Evolutionary conservation across 2,888 invertebrate genomes (phyloP).

Genomic region (Venusia cambrica): DNA sequence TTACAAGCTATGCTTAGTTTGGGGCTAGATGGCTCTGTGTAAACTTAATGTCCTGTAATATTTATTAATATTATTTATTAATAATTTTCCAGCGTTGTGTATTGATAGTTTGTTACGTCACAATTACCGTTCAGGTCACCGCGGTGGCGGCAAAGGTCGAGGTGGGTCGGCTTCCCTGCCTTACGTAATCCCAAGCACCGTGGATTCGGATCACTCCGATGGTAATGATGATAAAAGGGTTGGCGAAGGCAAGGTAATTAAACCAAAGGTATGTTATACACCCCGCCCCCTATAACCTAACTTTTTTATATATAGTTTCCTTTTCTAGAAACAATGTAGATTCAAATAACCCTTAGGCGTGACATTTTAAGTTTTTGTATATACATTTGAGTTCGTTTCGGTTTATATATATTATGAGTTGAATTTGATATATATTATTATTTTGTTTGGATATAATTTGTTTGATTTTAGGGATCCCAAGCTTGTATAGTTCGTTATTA

Average conservation of each 20-base stretch:
- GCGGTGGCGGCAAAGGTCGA: constrained; percentile 71
- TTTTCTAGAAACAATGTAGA: constrained; percentile 10
- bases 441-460: constrained; percentile 15
- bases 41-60: no score
- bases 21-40: no score
- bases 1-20: no score
- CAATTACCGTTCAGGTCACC: constrained; percentile 58
- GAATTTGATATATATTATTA: constrained; percentile 12
- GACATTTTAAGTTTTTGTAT: constrained; percentile 6
- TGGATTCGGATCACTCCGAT: constrained; percentile 70
- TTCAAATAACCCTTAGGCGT: constrained; percentile 4
- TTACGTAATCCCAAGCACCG: constrained; percentile 72
- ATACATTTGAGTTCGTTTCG: constrained; percentile 15
- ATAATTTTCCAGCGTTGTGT: no score
- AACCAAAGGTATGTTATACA: constrained; percentile 33
- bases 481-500: constrained; percentile 11
- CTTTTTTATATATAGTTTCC: constrained; percentile 17
- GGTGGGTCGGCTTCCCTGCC: constrained; percentile 66
- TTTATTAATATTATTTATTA: no score
- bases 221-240: constrained; percentile 65
- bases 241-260: constrained; percentile 65
- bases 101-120: no score
- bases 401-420: constrained; percentile 28
- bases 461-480: constrained; percentile 19
- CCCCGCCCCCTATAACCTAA: constrained; percentile 25